phyloP scores from a whole-genome alignment of 2,888 invertebrate genomes.

The Drosophila trichaetosa region DNA sequence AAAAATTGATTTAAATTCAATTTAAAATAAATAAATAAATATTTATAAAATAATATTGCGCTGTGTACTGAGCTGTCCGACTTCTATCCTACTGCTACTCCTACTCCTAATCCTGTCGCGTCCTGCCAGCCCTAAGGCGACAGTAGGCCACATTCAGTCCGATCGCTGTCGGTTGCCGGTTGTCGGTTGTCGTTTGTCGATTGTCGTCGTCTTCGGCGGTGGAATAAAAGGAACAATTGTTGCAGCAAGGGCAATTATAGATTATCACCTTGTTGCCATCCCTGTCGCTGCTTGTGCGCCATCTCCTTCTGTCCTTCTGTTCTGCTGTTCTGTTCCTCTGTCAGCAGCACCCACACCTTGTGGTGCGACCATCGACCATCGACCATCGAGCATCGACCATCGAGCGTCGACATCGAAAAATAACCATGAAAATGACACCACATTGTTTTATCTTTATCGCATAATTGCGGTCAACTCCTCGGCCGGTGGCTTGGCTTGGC shows the following conservation, averaged over 20 bases:
- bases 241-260: constrained; percentile 78
- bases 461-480: constrained; percentile 77
- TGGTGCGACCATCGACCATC: constrained; percentile 19
- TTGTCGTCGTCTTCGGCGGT: constrained; percentile 53
- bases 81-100: not conserved
- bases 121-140: constrained; percentile 42
- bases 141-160: constrained; percentile 62
- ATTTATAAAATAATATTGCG: too few species aligned
- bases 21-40: too few species aligned
- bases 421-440: constrained; percentile 80
- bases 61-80: not conserved
- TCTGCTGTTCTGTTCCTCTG: not conserved
- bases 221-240: constrained; percentile 77
- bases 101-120: constrained; percentile 3
- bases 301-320: constrained; percentile 2
- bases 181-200: not conserved
- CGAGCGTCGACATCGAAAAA: constrained; percentile 49
- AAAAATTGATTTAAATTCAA: too few species aligned
- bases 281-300: constrained; percentile 9
- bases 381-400: not conserved
- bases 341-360: constrained; percentile 41
- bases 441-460: constrained; percentile 81
- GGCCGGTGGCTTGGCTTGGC: constrained; percentile 6
- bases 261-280: constrained; percentile 68
- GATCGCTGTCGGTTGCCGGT: constrained; percentile 15